Percentiles rank a stretch among this genome's conserved stretches.
These are phyloP conservation scores for Chloroceryle inda DNA, from an alignment of 2,797 vertebrate species.

Conservation along the genomic window DNA sequence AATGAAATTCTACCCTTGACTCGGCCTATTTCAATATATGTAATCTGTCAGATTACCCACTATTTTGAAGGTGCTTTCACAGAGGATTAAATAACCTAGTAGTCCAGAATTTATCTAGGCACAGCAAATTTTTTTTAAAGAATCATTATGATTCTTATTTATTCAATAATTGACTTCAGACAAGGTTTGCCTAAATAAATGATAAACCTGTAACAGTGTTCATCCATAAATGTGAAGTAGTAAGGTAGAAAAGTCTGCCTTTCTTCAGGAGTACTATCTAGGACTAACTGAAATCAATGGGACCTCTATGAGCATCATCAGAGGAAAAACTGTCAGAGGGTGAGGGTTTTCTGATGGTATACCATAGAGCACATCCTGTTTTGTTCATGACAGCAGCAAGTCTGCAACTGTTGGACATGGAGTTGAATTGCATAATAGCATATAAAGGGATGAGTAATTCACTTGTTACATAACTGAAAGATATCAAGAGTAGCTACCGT, in stretches of 20 bases:
- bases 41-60: slow-evolving; percentile 51
- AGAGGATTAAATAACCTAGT: slow-evolving; percentile 28
- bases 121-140: not conserved
- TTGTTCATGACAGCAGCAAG: not conserved
- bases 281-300: not conserved
- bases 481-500: not conserved
- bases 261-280: not conserved
- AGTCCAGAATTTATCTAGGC: not conserved
- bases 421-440: not conserved
- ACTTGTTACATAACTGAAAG: not conserved
- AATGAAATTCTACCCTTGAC: slow-evolving; percentile 56
- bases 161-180: not conserved
- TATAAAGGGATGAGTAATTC: not conserved
- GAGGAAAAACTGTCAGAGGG: not conserved
- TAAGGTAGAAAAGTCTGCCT: not conserved
- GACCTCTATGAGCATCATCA: not conserved
- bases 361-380: not conserved
- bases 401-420: not conserved
- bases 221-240: not conserved
- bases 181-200: not conserved
- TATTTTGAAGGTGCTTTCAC: slow-evolving; percentile 20
- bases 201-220: not conserved
- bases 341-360: not conserved
- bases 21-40: slow-evolving; percentile 53
- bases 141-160: not conserved